Base-by-base conservation (phyloP, 2,113 vertebrate genomes). In the Osmerus mordax region DNA sequence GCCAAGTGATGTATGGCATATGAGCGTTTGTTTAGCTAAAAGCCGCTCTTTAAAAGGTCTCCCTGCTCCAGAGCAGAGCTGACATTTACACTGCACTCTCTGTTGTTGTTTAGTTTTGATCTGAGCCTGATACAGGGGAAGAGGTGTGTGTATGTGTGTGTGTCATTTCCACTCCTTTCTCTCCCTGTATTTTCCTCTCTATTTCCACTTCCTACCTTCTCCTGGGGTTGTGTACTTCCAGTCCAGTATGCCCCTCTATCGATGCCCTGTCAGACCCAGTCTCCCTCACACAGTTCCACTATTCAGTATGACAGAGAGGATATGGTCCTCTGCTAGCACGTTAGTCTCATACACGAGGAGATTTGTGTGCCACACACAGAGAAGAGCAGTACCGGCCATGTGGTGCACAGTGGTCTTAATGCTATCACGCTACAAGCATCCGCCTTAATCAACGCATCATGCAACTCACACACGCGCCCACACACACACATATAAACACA, bases 21-120 rank as follows among this genome's bases (percentile, higher is more conserved):
- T 69, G 55, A 23, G 36, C 36, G 16, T 69, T 69, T 18, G 23
- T 32, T 59, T n/a, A 59, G 67, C 55, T 36, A 59, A 69, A 53
- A 36, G 19, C 14, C 21, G 14, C 11, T 28, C 21, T 68, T 54
- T 56, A 69, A 69, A 54, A 69, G 23, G 51, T 28, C 25, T 16
- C 3, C 25, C n/a, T 19, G n/a, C n/a, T 28, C 18, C 3, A 18
- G 67, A 59, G 67, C n/a, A 19, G 3, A 21, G 55, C 18, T 41
- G 13, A 55, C 14, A 53, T 55, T 54, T 58, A 16, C n/a, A 21
- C n/a, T 2, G 21, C 8, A 23, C 19, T 8, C 8, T 3, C 56
- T 59, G 56, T 59, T 59, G 56, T 21, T 21, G 56, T 59, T 59
- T n/a, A 21, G 56, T 11, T 18, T 59, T n/a, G 56, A 23, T 11